Conservation (phyloP, 2,888 invertebrate genomes). For the Tenodera sinensis region DNA sequence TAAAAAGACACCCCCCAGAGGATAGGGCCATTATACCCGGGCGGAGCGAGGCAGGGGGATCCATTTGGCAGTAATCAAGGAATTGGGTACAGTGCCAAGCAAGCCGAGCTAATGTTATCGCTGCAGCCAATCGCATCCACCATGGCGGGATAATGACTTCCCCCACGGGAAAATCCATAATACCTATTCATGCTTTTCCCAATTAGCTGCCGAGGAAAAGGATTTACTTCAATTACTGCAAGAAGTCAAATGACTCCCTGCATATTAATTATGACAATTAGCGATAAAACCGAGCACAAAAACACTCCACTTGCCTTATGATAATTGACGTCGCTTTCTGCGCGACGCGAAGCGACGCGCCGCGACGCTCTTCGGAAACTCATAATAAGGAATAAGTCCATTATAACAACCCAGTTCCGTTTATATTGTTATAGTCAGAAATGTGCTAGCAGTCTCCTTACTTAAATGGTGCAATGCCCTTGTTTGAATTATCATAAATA, state of each 20-base stretch:
- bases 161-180: background rate
- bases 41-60: background rate
- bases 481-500: no score
- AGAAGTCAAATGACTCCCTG: background rate
- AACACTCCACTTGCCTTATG: background rate
- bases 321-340: background rate
- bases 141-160: background rate
- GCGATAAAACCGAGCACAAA: background rate
- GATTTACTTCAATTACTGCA: background rate
- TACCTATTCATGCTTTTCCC: background rate
- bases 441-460: no score
- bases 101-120: background rate
- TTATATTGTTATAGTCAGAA: no score
- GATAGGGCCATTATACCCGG: background rate
- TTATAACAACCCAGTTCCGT: no score
- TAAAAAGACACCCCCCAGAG: background rate
- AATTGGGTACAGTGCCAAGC: background rate
- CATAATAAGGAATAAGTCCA: no score
- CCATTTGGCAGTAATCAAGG: constrained; percentile 1
- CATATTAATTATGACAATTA: background rate
- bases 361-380: no score
- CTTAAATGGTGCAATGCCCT: no score
- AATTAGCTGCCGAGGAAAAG: background rate
- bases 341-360: no score
- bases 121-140: background rate